These are phyloP conservation scores for Ormyrus rosae DNA, from an alignment of 2,888 invertebrate genomes.

Conservation along the genomic window DNA sequence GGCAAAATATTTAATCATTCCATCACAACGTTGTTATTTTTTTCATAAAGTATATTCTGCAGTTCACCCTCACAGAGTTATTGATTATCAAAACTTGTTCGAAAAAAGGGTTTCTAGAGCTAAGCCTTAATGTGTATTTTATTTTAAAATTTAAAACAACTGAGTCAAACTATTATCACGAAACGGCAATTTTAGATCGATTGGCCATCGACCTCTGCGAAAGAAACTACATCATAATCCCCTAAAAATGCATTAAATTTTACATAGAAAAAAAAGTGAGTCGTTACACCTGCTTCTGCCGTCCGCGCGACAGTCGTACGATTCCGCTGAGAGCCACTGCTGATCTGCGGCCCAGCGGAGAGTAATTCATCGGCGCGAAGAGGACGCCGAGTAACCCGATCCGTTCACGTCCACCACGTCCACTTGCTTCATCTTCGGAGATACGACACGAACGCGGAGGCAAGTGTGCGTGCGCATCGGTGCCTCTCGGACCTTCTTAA, in stretches of 20 bases:
- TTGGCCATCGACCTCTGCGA: too few species aligned
- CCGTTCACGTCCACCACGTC: constrained; percentile 61
- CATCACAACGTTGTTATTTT: too few species aligned
- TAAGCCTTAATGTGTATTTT: too few species aligned
- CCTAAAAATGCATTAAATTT: neutral
- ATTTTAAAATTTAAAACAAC: too few species aligned
- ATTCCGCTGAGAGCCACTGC: constrained; percentile 67
- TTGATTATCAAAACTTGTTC: too few species aligned
- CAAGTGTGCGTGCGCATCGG: constrained; percentile 54
- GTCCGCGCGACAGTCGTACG: neutral
- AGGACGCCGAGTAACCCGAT: constrained; percentile 73
- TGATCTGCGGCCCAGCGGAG: constrained; percentile 63
- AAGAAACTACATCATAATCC: neutral
- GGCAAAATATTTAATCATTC: too few species aligned
- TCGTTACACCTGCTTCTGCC: neutral
- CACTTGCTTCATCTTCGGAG: constrained; percentile 56
- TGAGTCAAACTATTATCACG: too few species aligned
- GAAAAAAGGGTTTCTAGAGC: too few species aligned
- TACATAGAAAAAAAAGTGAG: neutral
- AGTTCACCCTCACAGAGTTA: too few species aligned
- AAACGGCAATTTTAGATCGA: too few species aligned
- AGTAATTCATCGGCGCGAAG: constrained; percentile 67
- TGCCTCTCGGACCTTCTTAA: constrained; percentile 55
- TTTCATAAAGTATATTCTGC: too few species aligned
- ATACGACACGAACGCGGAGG: too few species aligned